phyloP scores from a whole-genome alignment of 2,888 invertebrate species.

The Drosophila monieri region DNA sequence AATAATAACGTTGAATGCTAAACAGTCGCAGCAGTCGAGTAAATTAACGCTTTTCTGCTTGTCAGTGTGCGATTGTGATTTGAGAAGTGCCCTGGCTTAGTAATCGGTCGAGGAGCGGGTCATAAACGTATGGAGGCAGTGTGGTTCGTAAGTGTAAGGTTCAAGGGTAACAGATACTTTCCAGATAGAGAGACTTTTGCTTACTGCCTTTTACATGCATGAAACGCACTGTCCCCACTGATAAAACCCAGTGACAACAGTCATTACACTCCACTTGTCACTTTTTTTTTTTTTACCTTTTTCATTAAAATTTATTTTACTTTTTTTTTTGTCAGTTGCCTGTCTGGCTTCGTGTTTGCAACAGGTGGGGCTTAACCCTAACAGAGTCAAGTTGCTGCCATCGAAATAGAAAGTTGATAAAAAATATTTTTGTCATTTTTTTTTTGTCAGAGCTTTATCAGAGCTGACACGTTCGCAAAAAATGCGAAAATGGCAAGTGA shows the following conservation, averaged over 20 bases:
- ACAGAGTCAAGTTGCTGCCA: conserved; percentile 14
- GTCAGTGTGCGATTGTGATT: conserved; percentile 36
- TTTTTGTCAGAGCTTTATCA: conserved; percentile 19
- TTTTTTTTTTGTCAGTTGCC: conserved; percentile 7
- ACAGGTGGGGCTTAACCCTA: conserved; percentile 54
- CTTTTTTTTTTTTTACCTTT: conserved; percentile 27
- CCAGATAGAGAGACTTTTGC: no score
- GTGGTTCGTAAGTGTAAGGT: conserved; percentile 3
- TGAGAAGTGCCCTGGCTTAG: conserved; percentile 41
- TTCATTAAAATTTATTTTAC: not conserved
- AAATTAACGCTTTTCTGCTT: conserved; percentile 37
- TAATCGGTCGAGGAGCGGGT: conserved; percentile 30
- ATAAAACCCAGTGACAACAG: conserved; percentile 40
- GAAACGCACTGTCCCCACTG: conserved; percentile 22
- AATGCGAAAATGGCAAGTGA: conserved; percentile 20
- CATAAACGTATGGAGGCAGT: conserved; percentile 17
- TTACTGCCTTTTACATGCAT: not conserved
- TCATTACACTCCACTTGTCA: conserved; percentile 44
- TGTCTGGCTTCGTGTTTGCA: conserved; percentile 40
- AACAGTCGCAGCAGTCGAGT: conserved; percentile 41
- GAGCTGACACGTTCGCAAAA: conserved; percentile 32
- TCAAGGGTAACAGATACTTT: no score
- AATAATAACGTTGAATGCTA: conserved; percentile 44
- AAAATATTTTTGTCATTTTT: conserved; percentile 25
- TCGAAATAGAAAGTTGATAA: conserved; percentile 66